These are phyloP conservation scores for Heliothis subflexa DNA, from an alignment of 1,140 invertebrate species.

Conservation along the genomic window DNA sequence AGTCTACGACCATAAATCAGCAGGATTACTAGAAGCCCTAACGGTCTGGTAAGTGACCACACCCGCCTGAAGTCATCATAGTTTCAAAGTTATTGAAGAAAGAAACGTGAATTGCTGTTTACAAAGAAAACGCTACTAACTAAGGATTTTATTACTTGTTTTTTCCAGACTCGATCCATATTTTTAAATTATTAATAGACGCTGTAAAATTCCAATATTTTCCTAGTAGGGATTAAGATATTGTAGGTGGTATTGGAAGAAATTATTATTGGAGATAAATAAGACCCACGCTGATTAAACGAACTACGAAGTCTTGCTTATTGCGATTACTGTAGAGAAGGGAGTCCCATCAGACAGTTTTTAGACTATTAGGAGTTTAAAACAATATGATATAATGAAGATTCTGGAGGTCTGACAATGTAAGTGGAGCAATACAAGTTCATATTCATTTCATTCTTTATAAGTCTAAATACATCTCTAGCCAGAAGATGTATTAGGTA, in stretches of 20 bases:
- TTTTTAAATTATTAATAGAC: slow-evolving; percentile 9
- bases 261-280: no score
- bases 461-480: no score
- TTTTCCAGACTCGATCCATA: background rate
- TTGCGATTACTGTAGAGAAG: no score
- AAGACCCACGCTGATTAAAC: no score
- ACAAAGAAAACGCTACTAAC: slow-evolving; percentile 1
- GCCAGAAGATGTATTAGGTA: no score
- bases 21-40: slow-evolving; percentile 1
- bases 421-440: no score
- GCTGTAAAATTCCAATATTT: slow-evolving; percentile 5
- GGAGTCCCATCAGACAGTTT: no score
- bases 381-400: no score
- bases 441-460: no score
- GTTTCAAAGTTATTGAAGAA: background rate
- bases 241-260: background rate
- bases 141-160: slow-evolving; percentile 7
- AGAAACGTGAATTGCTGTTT: background rate
- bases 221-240: background rate
- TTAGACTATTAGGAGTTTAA: no score
- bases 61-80: background rate
- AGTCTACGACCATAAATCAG: background rate
- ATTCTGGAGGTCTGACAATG: no score
- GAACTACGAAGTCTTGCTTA: no score
- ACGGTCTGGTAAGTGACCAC: background rate